These are phyloP conservation scores for Lamellibrachia luymesi DNA, from an alignment of 1,140 invertebrate genomes.

Conservation along the genomic window DNA sequence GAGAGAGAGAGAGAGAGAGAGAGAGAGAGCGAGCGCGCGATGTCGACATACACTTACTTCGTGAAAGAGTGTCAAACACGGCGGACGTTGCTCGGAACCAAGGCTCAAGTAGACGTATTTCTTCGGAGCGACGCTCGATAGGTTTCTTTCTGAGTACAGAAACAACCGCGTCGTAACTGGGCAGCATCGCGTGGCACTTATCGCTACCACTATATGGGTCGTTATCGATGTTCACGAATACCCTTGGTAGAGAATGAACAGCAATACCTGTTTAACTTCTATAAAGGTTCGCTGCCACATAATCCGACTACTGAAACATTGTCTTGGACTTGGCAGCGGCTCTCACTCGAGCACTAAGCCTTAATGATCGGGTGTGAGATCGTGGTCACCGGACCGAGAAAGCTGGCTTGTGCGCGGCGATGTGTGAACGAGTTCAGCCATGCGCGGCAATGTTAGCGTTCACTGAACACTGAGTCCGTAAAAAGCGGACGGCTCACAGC, in stretches of 20 bases:
- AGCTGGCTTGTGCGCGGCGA: not conserved
- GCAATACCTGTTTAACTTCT: not conserved
- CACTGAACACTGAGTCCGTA: not conserved
- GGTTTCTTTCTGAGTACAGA: not conserved
- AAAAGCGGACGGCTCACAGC: not conserved
- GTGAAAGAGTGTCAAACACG: not conserved
- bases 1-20: not conserved
- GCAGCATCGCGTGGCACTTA: not conserved
- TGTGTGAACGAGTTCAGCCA: not conserved
- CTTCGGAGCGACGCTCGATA: not conserved
- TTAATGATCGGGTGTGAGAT: not conserved
- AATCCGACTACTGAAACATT: not conserved
- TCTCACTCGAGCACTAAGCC: not conserved
- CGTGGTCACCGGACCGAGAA: not conserved
- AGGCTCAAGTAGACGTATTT: not conserved
- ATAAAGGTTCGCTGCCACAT: not conserved
- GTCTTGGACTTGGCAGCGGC: not conserved
- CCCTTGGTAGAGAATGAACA: not conserved
- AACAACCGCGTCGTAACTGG: not conserved
- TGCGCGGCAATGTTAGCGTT: not conserved
- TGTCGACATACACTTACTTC: not conserved
- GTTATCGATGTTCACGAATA: not conserved
- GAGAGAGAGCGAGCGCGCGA: not conserved
- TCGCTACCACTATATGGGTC: not conserved
- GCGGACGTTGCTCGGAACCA: not conserved